Evolutionary conservation across 92 coral and sea anemone species (phyloP).

Genomic region (Porites cylindrica): DNA sequence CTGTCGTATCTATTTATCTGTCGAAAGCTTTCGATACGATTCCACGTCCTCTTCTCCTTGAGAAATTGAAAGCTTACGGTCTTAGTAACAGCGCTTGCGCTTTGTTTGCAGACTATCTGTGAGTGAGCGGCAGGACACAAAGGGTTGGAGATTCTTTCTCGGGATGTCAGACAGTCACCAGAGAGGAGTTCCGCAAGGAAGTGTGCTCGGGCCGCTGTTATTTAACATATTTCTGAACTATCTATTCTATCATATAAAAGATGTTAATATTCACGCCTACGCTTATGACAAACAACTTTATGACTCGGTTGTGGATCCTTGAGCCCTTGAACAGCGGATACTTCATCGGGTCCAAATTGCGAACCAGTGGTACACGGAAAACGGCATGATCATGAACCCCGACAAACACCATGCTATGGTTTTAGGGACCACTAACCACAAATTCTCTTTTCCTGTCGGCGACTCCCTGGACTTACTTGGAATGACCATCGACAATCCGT

Average conservation of each 20-base stretch:
- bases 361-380: constrained; percentile 38
- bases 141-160: constrained; percentile 49
- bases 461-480: constrained; percentile 54
- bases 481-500: constrained; percentile 46
- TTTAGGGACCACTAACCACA: constrained; percentile 63
- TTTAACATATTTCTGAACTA: constrained; percentile 37
- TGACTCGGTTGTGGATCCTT: background rate
- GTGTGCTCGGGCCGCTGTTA: constrained; percentile 58
- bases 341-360: background rate
- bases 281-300: background rate
- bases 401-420: constrained; percentile 64
- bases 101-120: constrained; percentile 19
- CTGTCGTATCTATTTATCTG: constrained; percentile 52
- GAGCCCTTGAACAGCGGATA: background rate
- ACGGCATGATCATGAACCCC: constrained; percentile 64
- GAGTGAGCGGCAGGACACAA: constrained; percentile 30
- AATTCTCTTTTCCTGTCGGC: constrained; percentile 47
- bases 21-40: constrained; percentile 62
- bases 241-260: background rate
- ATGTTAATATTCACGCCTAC: background rate
- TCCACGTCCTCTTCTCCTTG: constrained; percentile 55
- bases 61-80: constrained; percentile 52
- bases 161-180: constrained; percentile 41
- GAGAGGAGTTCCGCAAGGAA: constrained; percentile 60
- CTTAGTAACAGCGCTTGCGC: background rate